Conservation (phyloP, 1,140 invertebrate species). For the Thaumetopoea pityocampa region DNA sequence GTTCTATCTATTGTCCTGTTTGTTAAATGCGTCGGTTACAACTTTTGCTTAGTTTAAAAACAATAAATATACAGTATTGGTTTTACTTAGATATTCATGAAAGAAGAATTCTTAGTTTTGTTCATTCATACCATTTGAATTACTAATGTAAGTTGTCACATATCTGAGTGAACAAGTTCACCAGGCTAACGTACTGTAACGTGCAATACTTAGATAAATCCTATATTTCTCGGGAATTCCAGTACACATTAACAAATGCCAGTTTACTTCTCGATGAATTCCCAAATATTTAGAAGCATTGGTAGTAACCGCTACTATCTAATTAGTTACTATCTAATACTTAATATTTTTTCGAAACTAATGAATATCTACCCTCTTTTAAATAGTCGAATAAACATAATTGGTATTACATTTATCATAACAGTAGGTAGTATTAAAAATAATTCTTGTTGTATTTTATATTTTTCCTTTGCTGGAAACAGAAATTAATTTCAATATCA, state of each 20-base stretch:
- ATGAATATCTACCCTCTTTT: no score
- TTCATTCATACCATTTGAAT: constrained; percentile 49
- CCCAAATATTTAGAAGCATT: not conserved
- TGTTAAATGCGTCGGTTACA: constrained; percentile 11
- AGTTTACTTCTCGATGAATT: constrained; percentile 41
- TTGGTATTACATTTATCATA: no score
- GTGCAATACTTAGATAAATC: constrained; percentile 42
- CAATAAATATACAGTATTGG: constrained; percentile 24
- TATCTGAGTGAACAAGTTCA: constrained; percentile 40
- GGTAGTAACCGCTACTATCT: no score
- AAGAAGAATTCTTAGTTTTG: constrained; percentile 43
- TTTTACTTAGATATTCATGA: constrained; percentile 49
- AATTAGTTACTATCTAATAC: no score
- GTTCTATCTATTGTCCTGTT: constrained; percentile 3
- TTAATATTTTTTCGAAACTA: no score
- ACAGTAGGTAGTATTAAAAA: no score
- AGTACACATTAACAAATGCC: constrained; percentile 59
- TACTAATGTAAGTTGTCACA: constrained; percentile 49
- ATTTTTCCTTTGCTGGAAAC: no score
- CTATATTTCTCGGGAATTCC: constrained; percentile 48
- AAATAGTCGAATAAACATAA: no score
- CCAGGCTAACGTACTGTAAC: constrained; percentile 28
- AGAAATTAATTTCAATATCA: no score
- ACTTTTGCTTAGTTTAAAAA: constrained; percentile 7
- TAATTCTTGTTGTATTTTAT: no score